Evolutionary conservation across 2,797 vertebrate species (phyloP).

Genomic region (Peromyscus eremicus): DNA sequence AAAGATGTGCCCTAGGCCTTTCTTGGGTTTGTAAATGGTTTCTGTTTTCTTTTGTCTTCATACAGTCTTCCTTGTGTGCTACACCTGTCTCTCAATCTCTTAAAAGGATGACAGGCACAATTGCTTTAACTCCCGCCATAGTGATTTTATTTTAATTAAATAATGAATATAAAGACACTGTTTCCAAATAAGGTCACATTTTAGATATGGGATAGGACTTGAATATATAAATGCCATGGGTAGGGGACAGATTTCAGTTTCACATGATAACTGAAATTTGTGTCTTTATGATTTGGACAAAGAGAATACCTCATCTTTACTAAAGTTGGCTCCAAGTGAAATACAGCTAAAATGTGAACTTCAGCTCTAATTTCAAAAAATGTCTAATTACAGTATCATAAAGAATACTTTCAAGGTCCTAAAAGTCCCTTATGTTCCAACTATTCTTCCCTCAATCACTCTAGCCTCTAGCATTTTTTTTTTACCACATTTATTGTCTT

Average conservation of each 20-base stretch:
- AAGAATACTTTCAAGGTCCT: not conserved
- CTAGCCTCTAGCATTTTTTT: not conserved
- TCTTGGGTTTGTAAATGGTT: not conserved
- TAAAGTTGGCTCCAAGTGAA: not conserved
- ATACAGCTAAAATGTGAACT: not conserved
- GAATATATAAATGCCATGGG: not conserved
- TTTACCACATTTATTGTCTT: not conserved
- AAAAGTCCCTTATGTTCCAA: not conserved
- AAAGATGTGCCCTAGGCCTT: not conserved
- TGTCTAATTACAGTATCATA: not conserved
- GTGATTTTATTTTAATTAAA: conserved; percentile 1
- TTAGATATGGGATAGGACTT: not conserved
- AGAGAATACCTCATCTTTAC: not conserved
- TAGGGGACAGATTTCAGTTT: not conserved
- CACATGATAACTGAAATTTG: not conserved
- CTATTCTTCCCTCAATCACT: not conserved
- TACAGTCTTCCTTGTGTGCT: not conserved
- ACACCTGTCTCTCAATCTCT: not conserved
- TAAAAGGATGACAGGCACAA: not conserved
- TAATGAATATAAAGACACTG: not conserved
- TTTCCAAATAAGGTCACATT: conserved; percentile 29
- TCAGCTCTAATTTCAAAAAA: conserved; percentile 41
- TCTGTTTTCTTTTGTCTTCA: not conserved
- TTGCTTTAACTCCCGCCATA: not conserved
- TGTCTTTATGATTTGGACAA: not conserved